phyloP scores from a whole-genome alignment of 2,797 vertebrate genomes.

The Thripadectes ignobilis region DNA sequence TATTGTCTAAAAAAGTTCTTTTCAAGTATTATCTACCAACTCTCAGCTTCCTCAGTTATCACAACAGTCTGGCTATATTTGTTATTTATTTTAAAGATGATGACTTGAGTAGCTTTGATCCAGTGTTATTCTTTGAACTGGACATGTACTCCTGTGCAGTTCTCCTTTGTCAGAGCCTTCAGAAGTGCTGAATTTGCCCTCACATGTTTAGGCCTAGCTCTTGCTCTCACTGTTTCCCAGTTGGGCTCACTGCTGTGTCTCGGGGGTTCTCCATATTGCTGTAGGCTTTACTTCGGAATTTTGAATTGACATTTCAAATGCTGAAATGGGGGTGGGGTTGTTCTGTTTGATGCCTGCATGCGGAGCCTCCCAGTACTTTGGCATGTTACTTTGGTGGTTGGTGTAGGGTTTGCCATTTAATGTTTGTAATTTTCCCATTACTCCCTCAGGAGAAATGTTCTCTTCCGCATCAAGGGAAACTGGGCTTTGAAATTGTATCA shows the following conservation, averaged over 20 bases:
- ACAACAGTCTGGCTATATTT: neutral
- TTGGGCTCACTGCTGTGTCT: neutral
- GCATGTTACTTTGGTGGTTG: neutral
- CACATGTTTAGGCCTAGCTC: neutral
- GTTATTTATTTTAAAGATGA: neutral
- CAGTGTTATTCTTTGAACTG: neutral
- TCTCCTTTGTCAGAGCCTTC: neutral
- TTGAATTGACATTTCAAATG: neutral
- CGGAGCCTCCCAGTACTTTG: neutral
- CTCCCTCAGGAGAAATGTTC: neutral
- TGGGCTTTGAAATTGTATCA: neutral
- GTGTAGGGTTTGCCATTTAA: neutral
- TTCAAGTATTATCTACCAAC: neutral
- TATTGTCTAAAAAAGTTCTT: neutral
- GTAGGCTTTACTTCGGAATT: neutral
- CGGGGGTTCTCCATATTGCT: neutral
- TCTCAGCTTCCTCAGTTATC: fast-evolving
- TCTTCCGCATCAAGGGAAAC: neutral
- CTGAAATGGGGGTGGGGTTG: neutral
- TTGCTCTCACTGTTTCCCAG: neutral
- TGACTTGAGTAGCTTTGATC: neutral
- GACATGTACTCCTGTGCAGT: neutral
- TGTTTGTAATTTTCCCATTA: neutral
- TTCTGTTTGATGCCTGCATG: fast-evolving
- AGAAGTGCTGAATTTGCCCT: neutral